These are phyloP conservation scores for Erethizon dorsatum DNA, from an alignment of 2,797 vertebrate genomes.

Conservation along the genomic window DNA sequence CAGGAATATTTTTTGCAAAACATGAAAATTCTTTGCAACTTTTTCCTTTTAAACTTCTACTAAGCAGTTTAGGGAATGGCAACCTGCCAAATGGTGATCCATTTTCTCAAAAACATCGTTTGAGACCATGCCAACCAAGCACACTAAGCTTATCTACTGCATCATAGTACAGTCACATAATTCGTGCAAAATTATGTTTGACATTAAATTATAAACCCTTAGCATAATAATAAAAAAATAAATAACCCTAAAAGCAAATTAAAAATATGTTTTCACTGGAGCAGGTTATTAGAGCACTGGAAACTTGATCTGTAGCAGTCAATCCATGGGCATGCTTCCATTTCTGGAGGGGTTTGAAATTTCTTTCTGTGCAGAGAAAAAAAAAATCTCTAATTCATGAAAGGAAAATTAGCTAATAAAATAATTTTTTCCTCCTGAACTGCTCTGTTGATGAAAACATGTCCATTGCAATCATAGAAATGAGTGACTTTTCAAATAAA, in stretches of 20 bases:
- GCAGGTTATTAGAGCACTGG: constrained; percentile 91
- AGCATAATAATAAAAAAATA: constrained; percentile 92
- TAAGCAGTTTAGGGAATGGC: constrained; percentile 86
- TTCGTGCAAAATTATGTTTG: constrained; percentile 91
- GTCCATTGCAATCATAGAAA: constrained; percentile 73
- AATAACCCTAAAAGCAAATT: constrained; percentile 92
- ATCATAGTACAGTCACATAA: constrained; percentile 89
- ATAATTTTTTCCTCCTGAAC: constrained; percentile 76
- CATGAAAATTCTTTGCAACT: constrained; percentile 80
- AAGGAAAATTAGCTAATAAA: constrained; percentile 84
- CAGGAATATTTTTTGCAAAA: constrained; percentile 63
- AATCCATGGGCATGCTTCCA: constrained; percentile 89
- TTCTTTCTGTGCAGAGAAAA: constrained; percentile 75
- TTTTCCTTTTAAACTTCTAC: constrained; percentile 84
- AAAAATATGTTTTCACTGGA: constrained; percentile 93
- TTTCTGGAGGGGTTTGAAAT: constrained; percentile 85
- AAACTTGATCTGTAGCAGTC: constrained; percentile 90
- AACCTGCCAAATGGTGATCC: constrained; percentile 89
- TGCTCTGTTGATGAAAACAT: constrained; percentile 69
- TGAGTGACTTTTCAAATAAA: constrained; percentile 62
- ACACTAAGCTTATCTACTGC: constrained; percentile 89
- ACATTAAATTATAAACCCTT: constrained; percentile 93
- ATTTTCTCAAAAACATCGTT: constrained; percentile 89
- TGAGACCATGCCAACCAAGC: constrained; percentile 88
- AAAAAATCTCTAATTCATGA: constrained; percentile 84